These are phyloP conservation scores for Microcebus murinus DNA, from an alignment of 2,113 vertebrate species.

Conservation along the genomic window DNA sequence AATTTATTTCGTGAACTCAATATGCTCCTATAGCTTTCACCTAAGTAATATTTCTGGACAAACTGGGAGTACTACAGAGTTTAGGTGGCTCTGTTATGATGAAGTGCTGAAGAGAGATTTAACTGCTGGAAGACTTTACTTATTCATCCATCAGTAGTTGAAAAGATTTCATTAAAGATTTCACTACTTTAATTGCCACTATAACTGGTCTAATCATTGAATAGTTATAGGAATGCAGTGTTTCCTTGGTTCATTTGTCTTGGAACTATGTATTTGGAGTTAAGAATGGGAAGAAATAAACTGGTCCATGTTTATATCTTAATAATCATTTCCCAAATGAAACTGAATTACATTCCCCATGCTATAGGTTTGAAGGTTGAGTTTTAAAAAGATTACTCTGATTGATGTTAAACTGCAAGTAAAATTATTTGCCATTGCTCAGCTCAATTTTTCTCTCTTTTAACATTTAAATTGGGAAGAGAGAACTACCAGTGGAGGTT, in stretches of 20 bases:
- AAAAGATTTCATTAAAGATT: not conserved
- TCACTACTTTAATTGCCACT: not conserved
- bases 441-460: not conserved
- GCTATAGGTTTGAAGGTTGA: not conserved
- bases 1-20: not conserved
- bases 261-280: not conserved
- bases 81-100: not conserved
- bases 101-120: not conserved
- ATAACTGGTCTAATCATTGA: not conserved
- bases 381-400: not conserved
- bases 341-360: not conserved
- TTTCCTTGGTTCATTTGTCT: not conserved
- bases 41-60: not conserved
- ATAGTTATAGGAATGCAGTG: not conserved
- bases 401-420: not conserved
- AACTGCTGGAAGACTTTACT: not conserved
- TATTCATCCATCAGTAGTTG: not conserved
- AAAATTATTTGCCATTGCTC: not conserved
- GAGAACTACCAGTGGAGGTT: not conserved
- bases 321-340: not conserved
- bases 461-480: not conserved
- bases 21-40: not conserved
- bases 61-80: not conserved
- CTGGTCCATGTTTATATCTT: not conserved
- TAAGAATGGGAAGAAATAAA: not conserved